phyloP scores from a whole-genome alignment of 2,888 invertebrate genomes.

The Leuctra nigra region DNA sequence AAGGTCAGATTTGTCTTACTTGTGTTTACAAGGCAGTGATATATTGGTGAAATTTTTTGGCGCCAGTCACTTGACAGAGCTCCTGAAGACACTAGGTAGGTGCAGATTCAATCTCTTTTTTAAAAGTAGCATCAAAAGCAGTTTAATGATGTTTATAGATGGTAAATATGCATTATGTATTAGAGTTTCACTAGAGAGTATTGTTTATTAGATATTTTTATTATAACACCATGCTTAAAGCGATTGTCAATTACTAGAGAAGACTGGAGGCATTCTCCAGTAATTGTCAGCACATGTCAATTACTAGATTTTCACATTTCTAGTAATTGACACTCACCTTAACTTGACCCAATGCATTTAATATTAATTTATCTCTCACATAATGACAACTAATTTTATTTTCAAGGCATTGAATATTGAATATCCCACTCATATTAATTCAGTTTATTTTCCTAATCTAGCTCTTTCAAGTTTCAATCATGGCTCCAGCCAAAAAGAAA shows the following conservation, averaged over 20 bases:
- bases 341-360: no score
- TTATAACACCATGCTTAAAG: not conserved
- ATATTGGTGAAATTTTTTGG: no score
- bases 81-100: no score
- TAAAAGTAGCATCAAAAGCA: no score
- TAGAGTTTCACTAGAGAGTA: not conserved
- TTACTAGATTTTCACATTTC: not conserved
- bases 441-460: not conserved
- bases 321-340: not conserved
- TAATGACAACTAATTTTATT: no score
- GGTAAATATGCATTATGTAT: no score
- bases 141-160: no score
- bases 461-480: not conserved
- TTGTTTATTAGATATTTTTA: not conserved
- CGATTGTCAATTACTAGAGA: not conserved
- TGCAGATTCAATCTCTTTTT: no score
- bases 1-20: not conserved
- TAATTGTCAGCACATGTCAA: slow-evolving; percentile 5
- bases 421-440: not conserved
- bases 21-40: not conserved
- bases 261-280: not conserved
- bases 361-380: no score
- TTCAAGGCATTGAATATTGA: no score
- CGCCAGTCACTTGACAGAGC: no score
- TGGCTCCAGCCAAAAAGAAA: not conserved